Percentiles rank a stretch among this genome's conserved stretches.
Conservation (phyloP, 2,888 invertebrate genomes). For the Watsonalla binaria region DNA sequence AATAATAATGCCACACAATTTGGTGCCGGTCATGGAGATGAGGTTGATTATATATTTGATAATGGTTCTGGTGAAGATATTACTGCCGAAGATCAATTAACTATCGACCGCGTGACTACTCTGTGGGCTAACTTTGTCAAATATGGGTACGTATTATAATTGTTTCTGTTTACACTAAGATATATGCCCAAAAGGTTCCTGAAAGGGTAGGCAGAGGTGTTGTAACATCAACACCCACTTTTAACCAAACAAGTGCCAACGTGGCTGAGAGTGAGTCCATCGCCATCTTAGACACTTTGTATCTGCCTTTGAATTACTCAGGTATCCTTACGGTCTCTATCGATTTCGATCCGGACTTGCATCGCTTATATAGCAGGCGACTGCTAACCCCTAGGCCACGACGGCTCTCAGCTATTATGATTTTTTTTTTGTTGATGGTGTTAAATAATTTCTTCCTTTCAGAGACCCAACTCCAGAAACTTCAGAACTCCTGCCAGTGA, state of each 20-base stretch:
- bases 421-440: not conserved
- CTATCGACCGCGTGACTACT: not conserved
- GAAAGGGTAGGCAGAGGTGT: too few relatives aligned
- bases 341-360: too few relatives aligned
- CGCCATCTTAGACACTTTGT: too few relatives aligned
- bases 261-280: too few relatives aligned
- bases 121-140: not conserved
- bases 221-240: too few relatives aligned
- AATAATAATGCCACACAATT: not conserved
- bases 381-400: too few relatives aligned
- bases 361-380: too few relatives aligned
- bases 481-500: constrained; percentile 35
- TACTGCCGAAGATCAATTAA: not conserved
- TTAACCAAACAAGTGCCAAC: too few relatives aligned
- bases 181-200: too few relatives aligned
- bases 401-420: too few relatives aligned
- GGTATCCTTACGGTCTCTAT: too few relatives aligned
- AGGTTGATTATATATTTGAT: constrained; percentile 13
- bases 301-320: too few relatives aligned
- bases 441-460: constrained; percentile 7
- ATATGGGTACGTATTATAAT: not conserved
- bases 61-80: not conserved
- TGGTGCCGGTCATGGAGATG: constrained; percentile 13
- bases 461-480: constrained; percentile 44
- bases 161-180: not conserved